These are phyloP conservation scores for Cephus runcator DNA, from an alignment of 2,888 invertebrate genomes.

Conservation along the genomic window DNA sequence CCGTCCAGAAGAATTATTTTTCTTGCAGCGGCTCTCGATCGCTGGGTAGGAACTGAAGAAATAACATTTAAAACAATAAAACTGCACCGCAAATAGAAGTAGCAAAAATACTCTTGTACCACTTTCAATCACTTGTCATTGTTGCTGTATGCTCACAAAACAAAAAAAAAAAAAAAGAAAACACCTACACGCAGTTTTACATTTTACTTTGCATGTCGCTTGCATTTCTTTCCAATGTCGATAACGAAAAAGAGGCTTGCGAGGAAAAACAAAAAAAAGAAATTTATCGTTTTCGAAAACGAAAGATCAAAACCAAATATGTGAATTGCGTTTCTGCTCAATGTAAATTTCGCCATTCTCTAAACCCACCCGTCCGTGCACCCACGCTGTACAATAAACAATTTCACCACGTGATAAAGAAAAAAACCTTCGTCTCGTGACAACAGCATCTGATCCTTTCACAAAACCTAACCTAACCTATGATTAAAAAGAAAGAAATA, in stretches of 20 bases:
- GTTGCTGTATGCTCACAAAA: constrained; percentile 45
- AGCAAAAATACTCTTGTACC: constrained; percentile 27
- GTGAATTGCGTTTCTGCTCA: not conserved
- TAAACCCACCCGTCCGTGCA: not conserved
- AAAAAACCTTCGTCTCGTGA: not conserved
- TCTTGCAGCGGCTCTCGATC: constrained; percentile 36
- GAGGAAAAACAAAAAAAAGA: not conserved
- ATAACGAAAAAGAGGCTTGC: not conserved
- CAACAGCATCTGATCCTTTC: not conserved
- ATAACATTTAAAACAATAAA: constrained; percentile 8
- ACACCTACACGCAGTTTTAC: constrained; percentile 44
- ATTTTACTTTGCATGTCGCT: constrained; percentile 58
- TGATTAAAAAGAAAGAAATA: not conserved
- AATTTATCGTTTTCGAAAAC: not conserved
- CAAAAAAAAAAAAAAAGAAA: constrained; percentile 25
- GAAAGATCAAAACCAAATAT: not conserved
- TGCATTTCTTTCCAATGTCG: constrained; percentile 30
- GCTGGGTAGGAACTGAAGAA: constrained; percentile 24
- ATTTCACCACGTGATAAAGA: not conserved
- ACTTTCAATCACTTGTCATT: not conserved
- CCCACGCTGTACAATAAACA: not conserved
- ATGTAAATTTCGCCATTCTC: not conserved
- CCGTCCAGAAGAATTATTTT: constrained; percentile 13
- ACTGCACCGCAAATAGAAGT: constrained; percentile 41
- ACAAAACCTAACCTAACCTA: no score